Evolutionary conservation across 1,140 invertebrate genomes (phyloP).

Genomic region (Zaprionus camerounensis): DNA sequence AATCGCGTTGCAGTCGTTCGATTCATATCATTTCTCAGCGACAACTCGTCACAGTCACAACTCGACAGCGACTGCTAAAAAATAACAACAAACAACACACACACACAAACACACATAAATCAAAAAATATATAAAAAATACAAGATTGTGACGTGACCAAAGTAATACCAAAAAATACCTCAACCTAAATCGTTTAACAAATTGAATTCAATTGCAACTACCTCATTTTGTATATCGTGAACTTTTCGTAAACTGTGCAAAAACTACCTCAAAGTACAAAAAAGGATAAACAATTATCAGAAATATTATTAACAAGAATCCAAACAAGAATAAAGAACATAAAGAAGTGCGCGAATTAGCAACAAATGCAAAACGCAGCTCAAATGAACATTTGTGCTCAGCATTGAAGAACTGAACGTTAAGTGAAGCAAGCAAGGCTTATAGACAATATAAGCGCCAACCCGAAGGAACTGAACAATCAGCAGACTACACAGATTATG

Average conservation of each 20-base stretch:
- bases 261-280: conserved; percentile 80
- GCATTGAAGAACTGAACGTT: conserved; percentile 40
- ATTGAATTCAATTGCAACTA: conserved; percentile 58
- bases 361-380: conserved; percentile 46
- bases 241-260: conserved; percentile 66
- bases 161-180: conserved; percentile 14
- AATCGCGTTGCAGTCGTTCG: conserved; percentile 60
- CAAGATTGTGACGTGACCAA: conserved; percentile 13
- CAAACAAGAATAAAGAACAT: conserved; percentile 8
- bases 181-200: conserved; percentile 4
- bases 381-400: conserved; percentile 64
- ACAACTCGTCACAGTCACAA: conserved; percentile 67
- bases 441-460: background rate
- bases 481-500: conserved; percentile 54
- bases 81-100: background rate
- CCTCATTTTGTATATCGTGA: conserved; percentile 77
- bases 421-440: conserved; percentile 35
- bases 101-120: conserved; percentile 13
- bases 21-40: conserved; percentile 62
- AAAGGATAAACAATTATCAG: conserved; percentile 27
- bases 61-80: conserved; percentile 41
- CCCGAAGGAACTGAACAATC: background rate
- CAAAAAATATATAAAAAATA: conserved; percentile 10
- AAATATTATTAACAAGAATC: conserved; percentile 28
- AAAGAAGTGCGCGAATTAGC: conserved; percentile 39